Evolutionary conservation across 2,113 vertebrate species (phyloP).

Genomic region (Cochlearius cochlearius): DNA sequence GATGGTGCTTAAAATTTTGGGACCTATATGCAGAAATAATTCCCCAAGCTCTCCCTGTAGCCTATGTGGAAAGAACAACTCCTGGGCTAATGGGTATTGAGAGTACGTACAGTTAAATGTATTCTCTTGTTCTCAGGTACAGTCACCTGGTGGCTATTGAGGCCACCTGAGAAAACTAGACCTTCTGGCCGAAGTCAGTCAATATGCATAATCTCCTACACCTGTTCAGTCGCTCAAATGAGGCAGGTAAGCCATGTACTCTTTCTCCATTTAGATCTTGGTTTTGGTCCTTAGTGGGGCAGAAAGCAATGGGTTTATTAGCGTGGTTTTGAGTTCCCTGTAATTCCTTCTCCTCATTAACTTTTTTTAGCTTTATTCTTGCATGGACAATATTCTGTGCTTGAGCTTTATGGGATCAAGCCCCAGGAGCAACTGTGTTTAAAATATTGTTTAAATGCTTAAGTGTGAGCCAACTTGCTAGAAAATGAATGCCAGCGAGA

Average conservation of each 20-base stretch:
- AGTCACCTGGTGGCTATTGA: neutral
- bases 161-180: neutral
- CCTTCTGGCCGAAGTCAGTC: neutral
- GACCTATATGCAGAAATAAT: neutral
- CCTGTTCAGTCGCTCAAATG: neutral
- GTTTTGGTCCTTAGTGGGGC: neutral
- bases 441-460: neutral
- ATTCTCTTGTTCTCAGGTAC: neutral
- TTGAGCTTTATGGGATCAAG: neutral
- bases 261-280: neutral
- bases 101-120: neutral
- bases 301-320: neutral
- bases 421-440: neutral
- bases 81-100: neutral
- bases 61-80: neutral
- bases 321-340: neutral
- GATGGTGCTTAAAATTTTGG: neutral
- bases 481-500: neutral
- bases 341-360: neutral
- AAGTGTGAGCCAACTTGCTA: neutral
- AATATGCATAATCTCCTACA: neutral
- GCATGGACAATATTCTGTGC: neutral
- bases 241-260: neutral
- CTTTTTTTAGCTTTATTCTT: neutral
- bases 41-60: neutral